Evolutionary conservation across 2,797 vertebrate genomes (phyloP), one percentile per base, ranked within the genome.

Genomic region (Cuniculus paca): DNA sequence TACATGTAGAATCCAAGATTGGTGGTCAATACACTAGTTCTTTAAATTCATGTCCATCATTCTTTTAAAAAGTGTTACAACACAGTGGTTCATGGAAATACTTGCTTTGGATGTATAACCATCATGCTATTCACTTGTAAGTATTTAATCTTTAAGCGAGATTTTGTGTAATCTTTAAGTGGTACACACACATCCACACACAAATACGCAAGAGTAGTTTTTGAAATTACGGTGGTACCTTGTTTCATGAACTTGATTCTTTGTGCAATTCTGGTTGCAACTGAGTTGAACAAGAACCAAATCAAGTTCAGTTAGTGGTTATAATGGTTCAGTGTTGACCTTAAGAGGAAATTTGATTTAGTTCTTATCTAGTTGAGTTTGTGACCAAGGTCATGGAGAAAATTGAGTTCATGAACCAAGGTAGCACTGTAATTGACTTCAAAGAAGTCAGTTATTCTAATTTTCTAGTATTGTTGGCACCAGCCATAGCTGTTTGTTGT

Each of bases 371-470:
- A 20, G 39, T 74, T 42, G 5, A 12, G 39, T 74, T 26, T 74
- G 39, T 2, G 2, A 45, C 39, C 24, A 45, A 24, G 45, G 24
- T 42, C 39, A 74, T 14, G 52, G 39, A 26, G 70, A 74, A 12
- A 42, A 42, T 24, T 72, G 70, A 42, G 70, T 42, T 36, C 17
- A 9, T 72, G 22, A 39, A 42, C 65, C n/a, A 36, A 36, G 65
- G n/a, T 22, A 68, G 17, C 65, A 36, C 65, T 68, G 65, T 39
- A 70, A 39, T 39, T 70, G n/a, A 70, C 28, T 34, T 63, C 28
- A 31, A 63, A 31, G 20, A 92, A 92, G 94, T 16, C 28, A 6
- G 60, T 91, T 91, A 31, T 86, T 92, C n/a, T 82, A 11, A 50
- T 75, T 81, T 92, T 95, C 75, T 97, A 11, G 20, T 68, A 5